Evolutionary conservation across 2,888 invertebrate species (phyloP), one percentile per base, ranked within the genome.

Genomic region (Drosophila anomelani): DNA sequence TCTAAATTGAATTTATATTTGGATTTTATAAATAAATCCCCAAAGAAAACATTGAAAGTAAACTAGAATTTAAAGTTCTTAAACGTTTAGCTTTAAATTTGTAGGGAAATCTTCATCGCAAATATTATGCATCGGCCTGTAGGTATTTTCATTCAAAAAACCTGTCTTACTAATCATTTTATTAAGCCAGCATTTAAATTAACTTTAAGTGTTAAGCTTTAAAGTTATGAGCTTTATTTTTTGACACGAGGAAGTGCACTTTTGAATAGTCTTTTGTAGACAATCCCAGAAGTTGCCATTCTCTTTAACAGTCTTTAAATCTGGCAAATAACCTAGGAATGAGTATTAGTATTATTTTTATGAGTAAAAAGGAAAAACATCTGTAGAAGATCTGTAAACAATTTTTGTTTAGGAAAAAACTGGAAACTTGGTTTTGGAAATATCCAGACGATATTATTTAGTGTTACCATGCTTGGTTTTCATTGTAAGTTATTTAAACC

Each of bases 211-310:
- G 13, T 23, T 23, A 13, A 23, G 4, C 44, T 44, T 44, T 44
- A 44, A 32, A 20, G 17, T 32, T 36, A 13, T 32, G 9, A 34
- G 46, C 15, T 57, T 34, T 23, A 13, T 34, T 57, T 46, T 44
- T 32, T 43, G 23, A 12, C 57, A 57, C 8, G n/a, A 57, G 57
- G 46, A 56, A 56, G 56, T 20, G 29, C 5, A 29, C 13, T 10
- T 55, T 43, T 56, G 32, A 43, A 43, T 56, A 20, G 26, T 29
- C n/a, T 26, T 46, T 46, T 47, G 17, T 17, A 4, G 17, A 17
- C 47, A 47, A 47, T n/a, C 46, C 29, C 46, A 46, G 15, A 26
- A 46, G 43, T 44, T 15, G 46, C 1, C 15, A 29, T 29, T 47
- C 29, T n/a, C n/a, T 46, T 9, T 15, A 46, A 23, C 13, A 7